Conservation (phyloP, 2,888 invertebrate genomes). For the Lochmaea crataegi region DNA sequence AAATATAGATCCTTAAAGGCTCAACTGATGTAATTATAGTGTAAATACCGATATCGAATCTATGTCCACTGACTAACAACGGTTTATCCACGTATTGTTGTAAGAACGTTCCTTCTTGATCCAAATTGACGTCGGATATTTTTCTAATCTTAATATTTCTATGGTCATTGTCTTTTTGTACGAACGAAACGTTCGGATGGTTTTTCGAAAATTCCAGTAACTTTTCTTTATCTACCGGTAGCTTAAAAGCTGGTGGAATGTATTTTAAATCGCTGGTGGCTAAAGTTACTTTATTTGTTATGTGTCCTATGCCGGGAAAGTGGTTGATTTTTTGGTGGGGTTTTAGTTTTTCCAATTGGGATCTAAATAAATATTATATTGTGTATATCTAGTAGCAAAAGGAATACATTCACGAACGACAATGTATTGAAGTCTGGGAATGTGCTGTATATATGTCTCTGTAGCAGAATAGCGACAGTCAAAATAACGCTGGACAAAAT, state of each 20-base stretch:
- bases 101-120: conserved; percentile 81
- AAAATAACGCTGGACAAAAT: too few relatives aligned
- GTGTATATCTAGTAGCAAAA: not conserved
- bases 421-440: too few relatives aligned
- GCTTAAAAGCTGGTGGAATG: conserved; percentile 88
- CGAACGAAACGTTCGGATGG: conserved; percentile 81
- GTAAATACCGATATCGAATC: conserved; percentile 97
- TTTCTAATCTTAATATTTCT: conserved; percentile 84
- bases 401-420: not conserved
- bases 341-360: conserved; percentile 71
- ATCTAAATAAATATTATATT: not conserved
- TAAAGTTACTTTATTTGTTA: conserved; percentile 92
- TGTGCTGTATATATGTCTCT: too few relatives aligned
- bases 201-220: conserved; percentile 76
- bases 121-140: conserved; percentile 78
- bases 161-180: conserved; percentile 93
- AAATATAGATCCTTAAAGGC: conserved; percentile 89
- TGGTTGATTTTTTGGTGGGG: conserved; percentile 89
- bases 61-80: conserved; percentile 89
- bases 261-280: conserved; percentile 83
- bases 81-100: conserved; percentile 93
- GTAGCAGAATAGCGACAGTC: too few relatives aligned
- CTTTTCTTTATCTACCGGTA: conserved; percentile 80
- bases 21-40: conserved; percentile 90
- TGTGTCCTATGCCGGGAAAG: conserved; percentile 88